Evolutionary conservation across 2,113 vertebrate genomes (phyloP), one percentile per base, ranked within the genome.

Genomic region (Aptenodytes patagonicus): DNA sequence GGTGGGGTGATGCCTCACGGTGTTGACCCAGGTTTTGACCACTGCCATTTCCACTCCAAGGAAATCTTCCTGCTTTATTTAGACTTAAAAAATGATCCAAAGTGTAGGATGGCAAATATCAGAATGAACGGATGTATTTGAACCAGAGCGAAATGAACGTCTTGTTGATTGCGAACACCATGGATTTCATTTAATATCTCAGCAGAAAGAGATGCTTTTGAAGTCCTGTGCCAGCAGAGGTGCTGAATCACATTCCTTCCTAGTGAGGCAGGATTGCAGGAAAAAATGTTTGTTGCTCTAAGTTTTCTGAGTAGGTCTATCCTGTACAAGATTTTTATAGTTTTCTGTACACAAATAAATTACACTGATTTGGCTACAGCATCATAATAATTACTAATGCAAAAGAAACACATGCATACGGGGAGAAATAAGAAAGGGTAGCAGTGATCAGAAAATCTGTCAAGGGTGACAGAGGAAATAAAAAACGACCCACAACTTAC

Each of bases 141-240:
- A 49, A 62, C 42, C 26, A 38, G 32, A 26, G 8, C 2, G 0
- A 79, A 68, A 73, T 2, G 2, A 73, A 54, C 1, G 1, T n/a
- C 29, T 70, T 70, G 34, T 8, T 87, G 44, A 32, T 42, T 0
- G 0, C 17, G 34, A 81, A 54, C 8, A 18, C 15, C 19, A n/a
- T 1, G 0, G 17, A 44, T 61, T 72, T 60, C 7, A 6, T 42
- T 46, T 55, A 26, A 10, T 57, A n/a, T 38, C 66, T 58, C 29
- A 70, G 17, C 42, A 73, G 32, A 68, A 79, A 36, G 28, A 79
- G 38, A 28, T 3, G 14, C 32, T 68, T 69, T 11, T 51, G 10
- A 62, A 83, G 47, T 31, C 54, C 7, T 52, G 15, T 46, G 15
- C 13, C 32, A 80, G 24, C 47, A 49, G 57, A 75, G 22, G 15